A percentile compares a stretch with the other conserved stretches of the same genome.
phyloP scores from a whole-genome alignment of 1,140 invertebrate species.

The Drosophila asahinai region DNA sequence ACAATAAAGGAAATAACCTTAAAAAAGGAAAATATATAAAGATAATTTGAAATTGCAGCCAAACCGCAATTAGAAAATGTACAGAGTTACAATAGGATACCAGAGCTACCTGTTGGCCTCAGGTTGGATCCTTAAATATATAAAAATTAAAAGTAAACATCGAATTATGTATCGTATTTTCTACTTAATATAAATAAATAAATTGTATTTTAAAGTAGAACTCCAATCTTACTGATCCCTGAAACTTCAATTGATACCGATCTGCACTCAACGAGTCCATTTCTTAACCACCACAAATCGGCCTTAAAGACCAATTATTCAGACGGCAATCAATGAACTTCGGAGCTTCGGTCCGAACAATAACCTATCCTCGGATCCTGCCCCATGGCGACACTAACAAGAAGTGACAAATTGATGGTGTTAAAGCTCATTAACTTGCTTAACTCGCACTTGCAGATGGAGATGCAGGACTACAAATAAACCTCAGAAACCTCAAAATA shows the following conservation, averaged over 20 bases:
- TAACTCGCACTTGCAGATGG: constrained; percentile 48
- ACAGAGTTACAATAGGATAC: background rate
- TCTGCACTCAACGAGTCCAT: constrained; percentile 10
- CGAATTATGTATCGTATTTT: background rate
- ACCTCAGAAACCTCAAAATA: constrained; percentile 76
- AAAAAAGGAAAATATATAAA: constrained; percentile 1
- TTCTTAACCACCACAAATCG: constrained; percentile 18
- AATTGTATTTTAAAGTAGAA: background rate
- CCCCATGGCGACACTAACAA: constrained; percentile 77
- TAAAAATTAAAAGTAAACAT: background rate
- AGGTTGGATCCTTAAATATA: background rate
- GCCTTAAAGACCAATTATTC: constrained; percentile 14
- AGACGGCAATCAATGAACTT: constrained; percentile 1
- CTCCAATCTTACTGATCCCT: background rate
- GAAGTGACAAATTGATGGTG: constrained; percentile 85
- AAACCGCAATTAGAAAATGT: constrained; percentile 26
- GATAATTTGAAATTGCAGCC: constrained; percentile 15
- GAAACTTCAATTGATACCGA: background rate
- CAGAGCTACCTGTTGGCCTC: constrained; percentile 14
- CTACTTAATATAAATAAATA: too few relatives aligned
- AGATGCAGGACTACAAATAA: constrained; percentile 25
- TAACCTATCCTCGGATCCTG: constrained; percentile 7
- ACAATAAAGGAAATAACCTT: constrained; percentile 5
- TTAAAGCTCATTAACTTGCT: constrained; percentile 84
- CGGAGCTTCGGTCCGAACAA: background rate